Base-by-base conservation (phyloP, 2,113 vertebrate species). In the Vidua macroura region DNA sequence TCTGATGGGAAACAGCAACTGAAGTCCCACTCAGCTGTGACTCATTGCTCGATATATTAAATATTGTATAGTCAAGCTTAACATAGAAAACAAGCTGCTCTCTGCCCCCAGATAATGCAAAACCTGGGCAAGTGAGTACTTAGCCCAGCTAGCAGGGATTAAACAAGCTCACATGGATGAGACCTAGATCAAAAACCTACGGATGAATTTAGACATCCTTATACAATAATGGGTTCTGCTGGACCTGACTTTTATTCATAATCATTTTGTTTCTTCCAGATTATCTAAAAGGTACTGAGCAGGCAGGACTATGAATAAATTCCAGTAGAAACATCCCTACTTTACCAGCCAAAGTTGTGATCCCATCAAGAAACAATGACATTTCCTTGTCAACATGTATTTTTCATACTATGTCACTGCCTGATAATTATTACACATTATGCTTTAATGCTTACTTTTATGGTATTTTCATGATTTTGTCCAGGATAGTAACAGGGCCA, bases 11-110 rank as follows among this genome's bases (percentile, higher is more conserved):
- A 91, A 62, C 53, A 73, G 81, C 30, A 85, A 80, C 46, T 92
- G 41, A 86, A 95, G 75, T 86, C 88, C 83, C 73, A 93, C 94
- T 93, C 96, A 93, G 86, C 72, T 81, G 48, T 95, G 95, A 96
- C 43, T 96, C 90, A 96, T 14, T 81, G 51, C 88, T 92, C 13
- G 2, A 39, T 88, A 48, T 88, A 74, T 81, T 90, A 96, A 94
- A 95, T 86, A 96, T 90, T 92, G 92, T 88, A 72, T 55, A 92
- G 77, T 92, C 64, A 63, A 80, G 76, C 79, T 92, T 77, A 88
- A 70, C 39, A 90, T 77, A 9, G 75, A 88, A 86, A 92, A 80
- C 60, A 80, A 85, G 35, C 67, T 51, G 39, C 60, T 93, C 66
- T 85, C 46, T 88, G 79, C 16, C 33, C 55, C 21, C 48, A 59